A percentile compares a stretch with the other conserved stretches of the same genome.
Conservation (phyloP, 1,140 invertebrate genomes). For the Parapsyche elsis region DNA sequence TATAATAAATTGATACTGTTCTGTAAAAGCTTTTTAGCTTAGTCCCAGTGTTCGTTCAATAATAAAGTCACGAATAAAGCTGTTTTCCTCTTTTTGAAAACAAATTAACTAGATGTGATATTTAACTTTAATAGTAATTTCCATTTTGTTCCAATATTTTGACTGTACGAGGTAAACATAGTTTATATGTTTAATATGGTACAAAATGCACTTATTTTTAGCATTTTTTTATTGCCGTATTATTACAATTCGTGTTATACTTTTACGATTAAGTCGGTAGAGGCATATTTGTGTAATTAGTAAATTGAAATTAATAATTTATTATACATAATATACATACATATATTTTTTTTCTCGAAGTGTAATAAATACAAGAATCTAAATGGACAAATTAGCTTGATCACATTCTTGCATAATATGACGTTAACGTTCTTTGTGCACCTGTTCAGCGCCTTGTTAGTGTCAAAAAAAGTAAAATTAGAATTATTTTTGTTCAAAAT, state of each 20-base stretch:
- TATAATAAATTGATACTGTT: too few relatives aligned
- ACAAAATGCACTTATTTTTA: constrained; percentile 14
- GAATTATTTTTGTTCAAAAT: constrained; percentile 43
- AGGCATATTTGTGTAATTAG: constrained; percentile 4
- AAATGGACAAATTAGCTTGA: constrained; percentile 24
- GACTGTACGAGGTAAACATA: background rate
- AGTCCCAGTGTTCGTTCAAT: too few relatives aligned
- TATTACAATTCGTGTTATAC: constrained; percentile 17
- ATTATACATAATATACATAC: constrained; percentile 11
- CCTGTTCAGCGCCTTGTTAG: constrained; percentile 45
- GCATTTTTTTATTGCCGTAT: constrained; percentile 16
- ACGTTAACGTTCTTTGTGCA: constrained; percentile 34
- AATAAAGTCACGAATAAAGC: background rate
- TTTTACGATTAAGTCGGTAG: constrained; percentile 3
- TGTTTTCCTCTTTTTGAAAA: constrained; percentile 10
- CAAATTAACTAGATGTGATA: constrained; percentile 25
- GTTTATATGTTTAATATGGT: background rate
- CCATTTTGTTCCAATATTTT: background rate
- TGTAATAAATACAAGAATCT: background rate
- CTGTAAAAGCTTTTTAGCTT: too few relatives aligned
- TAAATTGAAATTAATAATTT: background rate
- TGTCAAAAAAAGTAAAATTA: constrained; percentile 32
- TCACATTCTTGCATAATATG: constrained; percentile 22
- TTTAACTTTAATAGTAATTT: background rate
- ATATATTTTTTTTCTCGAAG: background rate